phyloP scores from a whole-genome alignment of 2,113 vertebrate species.

The Festucalex cinctus region DNA sequence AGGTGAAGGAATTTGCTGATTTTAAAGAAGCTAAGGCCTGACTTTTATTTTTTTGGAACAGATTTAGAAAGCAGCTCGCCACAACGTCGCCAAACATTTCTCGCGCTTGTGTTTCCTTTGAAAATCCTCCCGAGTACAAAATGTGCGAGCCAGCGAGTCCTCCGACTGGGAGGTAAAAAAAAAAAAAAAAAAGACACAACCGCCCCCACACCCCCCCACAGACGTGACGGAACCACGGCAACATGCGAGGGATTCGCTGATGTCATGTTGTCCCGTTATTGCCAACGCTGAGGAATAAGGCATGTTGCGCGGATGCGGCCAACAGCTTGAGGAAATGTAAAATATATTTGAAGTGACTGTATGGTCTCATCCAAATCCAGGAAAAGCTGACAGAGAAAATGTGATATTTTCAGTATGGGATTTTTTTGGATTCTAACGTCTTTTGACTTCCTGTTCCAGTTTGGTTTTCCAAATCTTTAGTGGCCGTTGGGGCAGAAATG shows the following conservation, averaged over 20 bases:
- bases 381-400: too few relatives aligned
- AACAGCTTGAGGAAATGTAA: background rate
- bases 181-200: too few relatives aligned
- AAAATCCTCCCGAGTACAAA: constrained; percentile 45
- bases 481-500: too few relatives aligned
- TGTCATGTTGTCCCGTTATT: background rate
- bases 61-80: constrained; percentile 30
- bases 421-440: background rate
- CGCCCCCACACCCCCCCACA: constrained; percentile 6
- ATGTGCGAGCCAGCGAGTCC: constrained; percentile 55
- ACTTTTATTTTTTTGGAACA: constrained; percentile 21
- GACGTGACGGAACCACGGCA: constrained; percentile 55
- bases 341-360: background rate
- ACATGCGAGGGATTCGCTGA: background rate
- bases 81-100: constrained; percentile 51
- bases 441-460: too few relatives aligned
- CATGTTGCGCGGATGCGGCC: background rate
- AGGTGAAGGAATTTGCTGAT: constrained; percentile 33
- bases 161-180: background rate
- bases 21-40: background rate
- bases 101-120: constrained; percentile 57
- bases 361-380: background rate
- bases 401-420: background rate
- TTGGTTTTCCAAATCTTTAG: too few relatives aligned
- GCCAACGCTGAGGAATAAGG: background rate